Conservation (phyloP, 2,888 invertebrate species). For the Brachyptera putata region DNA sequence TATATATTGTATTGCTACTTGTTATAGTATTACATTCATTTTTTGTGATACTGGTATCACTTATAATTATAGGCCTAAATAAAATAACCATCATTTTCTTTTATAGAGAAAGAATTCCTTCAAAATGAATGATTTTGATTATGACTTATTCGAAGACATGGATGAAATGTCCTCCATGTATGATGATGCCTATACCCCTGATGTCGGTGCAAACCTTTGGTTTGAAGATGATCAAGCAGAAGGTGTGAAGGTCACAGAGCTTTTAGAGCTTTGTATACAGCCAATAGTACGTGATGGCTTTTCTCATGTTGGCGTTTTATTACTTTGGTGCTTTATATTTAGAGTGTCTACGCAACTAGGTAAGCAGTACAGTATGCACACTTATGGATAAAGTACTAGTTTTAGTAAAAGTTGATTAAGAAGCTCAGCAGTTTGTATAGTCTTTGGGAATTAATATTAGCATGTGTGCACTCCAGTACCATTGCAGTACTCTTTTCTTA, state of each 20-base stretch:
- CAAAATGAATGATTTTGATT: constrained; percentile 34
- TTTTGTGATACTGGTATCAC: too few relatives aligned
- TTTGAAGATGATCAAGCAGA: constrained; percentile 33
- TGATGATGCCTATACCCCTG: constrained; percentile 32
- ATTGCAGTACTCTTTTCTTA: too few relatives aligned
- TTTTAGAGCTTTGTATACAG: constrained; percentile 38
- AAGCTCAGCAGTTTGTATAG: constrained; percentile 3
- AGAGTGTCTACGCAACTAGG: constrained; percentile 38
- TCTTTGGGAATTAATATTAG: background rate
- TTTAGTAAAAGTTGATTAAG: too few relatives aligned
- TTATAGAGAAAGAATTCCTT: too few relatives aligned
- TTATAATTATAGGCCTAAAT: too few relatives aligned
- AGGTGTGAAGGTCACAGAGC: constrained; percentile 34
- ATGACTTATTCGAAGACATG: constrained; percentile 34
- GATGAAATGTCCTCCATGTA: constrained; percentile 35
- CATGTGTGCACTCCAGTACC: too few relatives aligned
- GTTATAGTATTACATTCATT: too few relatives aligned
- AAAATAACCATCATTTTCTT: too few relatives aligned
- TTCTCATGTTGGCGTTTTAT: constrained; percentile 38
- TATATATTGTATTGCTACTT: too few relatives aligned
- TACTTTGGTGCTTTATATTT: constrained; percentile 39
- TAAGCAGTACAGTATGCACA: too few relatives aligned
- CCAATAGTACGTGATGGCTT: constrained; percentile 38
- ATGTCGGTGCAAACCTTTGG: constrained; percentile 32
- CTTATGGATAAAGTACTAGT: too few relatives aligned